Evolutionary conservation across 2,888 invertebrate species (phyloP), one percentile per base, ranked within the genome.

Genomic region (Mactromeris polynyma): DNA sequence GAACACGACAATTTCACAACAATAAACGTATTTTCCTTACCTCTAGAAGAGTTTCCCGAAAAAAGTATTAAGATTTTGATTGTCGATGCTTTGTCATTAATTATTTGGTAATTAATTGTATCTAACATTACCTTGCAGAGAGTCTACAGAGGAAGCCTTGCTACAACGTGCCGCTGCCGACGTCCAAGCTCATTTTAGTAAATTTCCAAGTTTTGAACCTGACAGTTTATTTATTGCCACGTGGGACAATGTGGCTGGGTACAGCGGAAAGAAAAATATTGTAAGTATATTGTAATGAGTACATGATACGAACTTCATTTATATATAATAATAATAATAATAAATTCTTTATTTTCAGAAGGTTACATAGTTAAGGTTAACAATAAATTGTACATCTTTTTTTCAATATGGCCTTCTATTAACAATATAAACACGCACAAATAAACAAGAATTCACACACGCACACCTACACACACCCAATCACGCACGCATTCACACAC

Each of bases 201-300:
- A 98, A 38, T 98, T 98, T 78, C 96, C 97, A 2, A 97, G 98
- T 89, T 99, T 99, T 96, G 97, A 97, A 94, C 98, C 99, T 0
- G 97, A 97, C 0, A 98, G 98, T 94, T 97, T 99, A 6, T 98
- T 99, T 95, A 97, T 99, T 81, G 98, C 98, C 26, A 99, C 99
- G 0, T 99, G 99, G 99, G 97, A 98, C 54, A 98, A 98, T 85
- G 99, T 99, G 0, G 98, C 98, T 0, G 98, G 98, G 96, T 98
- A 97, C 95, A 97, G 97, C 79, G 97, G 97, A 88, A 97, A 97
- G 81, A 97, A 97, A 83, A 98, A 98, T 95, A 98, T 98, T 96
- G 97, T 97, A 89, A 83, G 91, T 85, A 42, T 73, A 7, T n/a
- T 1, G 54, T n/a, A n/a, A n/a, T n/a, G n/a, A n/a, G n/a, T n/a